Evolutionary conservation across 1,140 invertebrate genomes (phyloP).

Genomic region (Acromyrmex echinatior): DNA sequence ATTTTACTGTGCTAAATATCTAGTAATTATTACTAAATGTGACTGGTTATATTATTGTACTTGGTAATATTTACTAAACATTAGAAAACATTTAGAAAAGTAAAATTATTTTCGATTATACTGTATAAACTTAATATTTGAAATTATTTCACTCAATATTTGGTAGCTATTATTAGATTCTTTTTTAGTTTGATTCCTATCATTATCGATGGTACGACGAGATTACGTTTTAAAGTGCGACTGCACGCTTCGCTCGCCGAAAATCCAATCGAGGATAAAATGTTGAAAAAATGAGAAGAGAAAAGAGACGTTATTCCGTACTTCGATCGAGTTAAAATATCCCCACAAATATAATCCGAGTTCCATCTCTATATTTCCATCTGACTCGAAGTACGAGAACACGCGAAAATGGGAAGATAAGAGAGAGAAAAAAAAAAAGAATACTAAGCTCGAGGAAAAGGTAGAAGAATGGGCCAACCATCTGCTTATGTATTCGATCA

Average conservation of each 20-base stretch:
- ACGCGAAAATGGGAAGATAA: background rate
- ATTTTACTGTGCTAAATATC: no score
- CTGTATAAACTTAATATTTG: no score
- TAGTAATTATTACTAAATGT: no score
- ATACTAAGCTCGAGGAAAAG: background rate
- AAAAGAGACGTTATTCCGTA: constrained; percentile 67
- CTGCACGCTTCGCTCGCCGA: constrained; percentile 14
- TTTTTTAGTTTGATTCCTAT: background rate
- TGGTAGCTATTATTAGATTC: background rate
- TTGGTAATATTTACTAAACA: no score
- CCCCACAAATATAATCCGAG: constrained; percentile 74
- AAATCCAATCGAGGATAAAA: constrained; percentile 68
- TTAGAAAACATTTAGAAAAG: no score
- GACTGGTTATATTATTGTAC: no score
- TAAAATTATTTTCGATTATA: no score
- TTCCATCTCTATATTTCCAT: constrained; percentile 77
- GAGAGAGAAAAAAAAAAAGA: background rate
- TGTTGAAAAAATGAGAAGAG: background rate
- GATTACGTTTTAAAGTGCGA: constrained; percentile 16
- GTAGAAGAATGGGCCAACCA: constrained; percentile 62
- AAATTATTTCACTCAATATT: background rate
- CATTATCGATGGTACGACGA: constrained; percentile 34
- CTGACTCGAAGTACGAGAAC: constrained; percentile 37
- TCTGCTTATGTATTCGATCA: constrained; percentile 77
- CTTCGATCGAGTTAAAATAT: constrained; percentile 69